phyloP scores from a whole-genome alignment of 2,113 vertebrate genomes.

The Callocephalon fimbriatum region DNA sequence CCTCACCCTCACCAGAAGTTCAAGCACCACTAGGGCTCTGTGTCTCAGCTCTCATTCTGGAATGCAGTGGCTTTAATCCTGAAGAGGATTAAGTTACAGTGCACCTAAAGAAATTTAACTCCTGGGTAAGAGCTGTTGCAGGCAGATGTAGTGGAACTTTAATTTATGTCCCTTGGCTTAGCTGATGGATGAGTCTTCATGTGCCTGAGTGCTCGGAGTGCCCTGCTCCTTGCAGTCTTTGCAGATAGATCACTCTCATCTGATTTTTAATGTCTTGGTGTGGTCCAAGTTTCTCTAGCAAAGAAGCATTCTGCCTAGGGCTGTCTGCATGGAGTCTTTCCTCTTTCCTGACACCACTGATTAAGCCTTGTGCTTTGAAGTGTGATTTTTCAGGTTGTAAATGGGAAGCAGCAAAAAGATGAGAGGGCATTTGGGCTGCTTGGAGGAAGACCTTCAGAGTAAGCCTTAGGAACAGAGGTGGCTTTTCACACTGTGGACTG shows the following conservation, averaged over 20 bases:
- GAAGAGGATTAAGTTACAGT: background rate
- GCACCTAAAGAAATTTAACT: background rate
- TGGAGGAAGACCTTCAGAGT: background rate
- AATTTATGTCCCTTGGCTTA: background rate
- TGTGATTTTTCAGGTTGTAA: background rate
- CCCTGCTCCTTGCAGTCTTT: background rate
- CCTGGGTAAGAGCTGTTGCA: fast-evolving
- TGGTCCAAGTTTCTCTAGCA: background rate
- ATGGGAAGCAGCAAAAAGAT: background rate
- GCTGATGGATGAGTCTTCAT: background rate
- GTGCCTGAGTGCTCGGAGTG: fast-evolving
- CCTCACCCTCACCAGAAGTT: background rate
- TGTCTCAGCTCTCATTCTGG: background rate
- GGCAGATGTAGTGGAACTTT: fast-evolving
- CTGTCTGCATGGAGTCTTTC: background rate
- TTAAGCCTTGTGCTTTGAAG: background rate
- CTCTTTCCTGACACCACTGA: background rate
- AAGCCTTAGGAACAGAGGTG: background rate
- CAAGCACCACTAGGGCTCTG: background rate
- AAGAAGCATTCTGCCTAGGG: background rate
- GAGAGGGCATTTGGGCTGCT: background rate
- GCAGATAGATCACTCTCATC: background rate
- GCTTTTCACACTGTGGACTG: fast-evolving
- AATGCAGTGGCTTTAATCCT: background rate
- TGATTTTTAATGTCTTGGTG: background rate